Percentiles rank a stretch among this genome's conserved stretches.
Conservation (phyloP, 1,140 invertebrate genomes). For the Danaus melanippus region DNA sequence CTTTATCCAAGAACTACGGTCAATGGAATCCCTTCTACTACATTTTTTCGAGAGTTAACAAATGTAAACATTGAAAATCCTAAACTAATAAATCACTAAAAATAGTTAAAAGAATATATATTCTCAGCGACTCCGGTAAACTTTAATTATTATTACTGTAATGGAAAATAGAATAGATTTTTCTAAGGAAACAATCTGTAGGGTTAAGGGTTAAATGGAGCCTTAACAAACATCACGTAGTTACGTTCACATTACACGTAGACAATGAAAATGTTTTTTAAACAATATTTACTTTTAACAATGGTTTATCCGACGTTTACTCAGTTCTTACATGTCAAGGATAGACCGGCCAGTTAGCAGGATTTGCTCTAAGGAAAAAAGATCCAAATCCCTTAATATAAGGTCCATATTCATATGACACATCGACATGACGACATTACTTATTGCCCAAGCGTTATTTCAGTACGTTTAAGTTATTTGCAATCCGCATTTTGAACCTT, state of each 20-base stretch:
- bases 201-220: too few species aligned
- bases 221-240: too few species aligned
- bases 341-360: conserved; percentile 14
- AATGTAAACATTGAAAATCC: too few species aligned
- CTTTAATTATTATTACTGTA: too few species aligned
- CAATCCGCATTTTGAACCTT: conserved; percentile 5
- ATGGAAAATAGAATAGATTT: too few species aligned
- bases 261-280: conserved; percentile 8
- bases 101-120: too few species aligned
- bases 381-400: conserved; percentile 7
- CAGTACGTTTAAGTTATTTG: conserved; percentile 3
- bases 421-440: conserved; percentile 1
- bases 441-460: conserved; percentile 11
- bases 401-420: conserved; percentile 10
- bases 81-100: too few species aligned
- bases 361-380: conserved; percentile 4
- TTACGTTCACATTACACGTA: background rate
- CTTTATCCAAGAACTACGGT: too few species aligned
- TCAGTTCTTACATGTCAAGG: conserved; percentile 23
- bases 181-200: too few species aligned
- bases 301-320: conserved; percentile 16
- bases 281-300: conserved; percentile 9
- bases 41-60: too few species aligned
- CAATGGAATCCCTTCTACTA: too few species aligned
- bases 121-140: too few species aligned